Evolutionary conservation across 2,797 vertebrate genomes (phyloP), one percentile per base, ranked within the genome.

Genomic region (Sebastes wilsoni): DNA sequence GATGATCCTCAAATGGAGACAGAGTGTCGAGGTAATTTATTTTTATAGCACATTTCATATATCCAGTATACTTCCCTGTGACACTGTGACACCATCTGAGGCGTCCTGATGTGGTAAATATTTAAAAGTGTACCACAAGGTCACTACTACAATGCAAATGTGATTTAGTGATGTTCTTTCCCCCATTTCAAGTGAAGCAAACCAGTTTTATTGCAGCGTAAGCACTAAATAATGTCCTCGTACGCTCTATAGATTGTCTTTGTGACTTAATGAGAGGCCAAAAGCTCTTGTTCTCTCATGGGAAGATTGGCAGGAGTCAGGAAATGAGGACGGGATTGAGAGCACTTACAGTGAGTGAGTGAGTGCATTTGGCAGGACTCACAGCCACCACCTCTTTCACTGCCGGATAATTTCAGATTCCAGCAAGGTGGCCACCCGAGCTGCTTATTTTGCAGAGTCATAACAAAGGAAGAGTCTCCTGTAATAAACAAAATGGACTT

Each of bases 221-320:
- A 66, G 82, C 68, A 20, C 23, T 79, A 77, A 73, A 81, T 75
- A 73, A 73, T 9, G 60, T 28, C 77, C 73, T 74, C 70, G 64
- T 64, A 7, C 16, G 42, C 42, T 46, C 14, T 30, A 38, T 66
- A 23, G 46, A 65, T 12, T 56, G 32, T 72, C 55, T 82, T 81
- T 86, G 78, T 38, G 80, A 56, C 72, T 89, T 66, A 4, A 56
- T 34, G 46, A 73, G 62, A 78, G 59, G 80, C 86, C 77, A 86
- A 66, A 75, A 83, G 8, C 77, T 75, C 46, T 72, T 75, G 77
- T 72, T 83, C 68, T 81, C 77, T 85, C 72, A 20, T 72, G 74
- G 82, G 80, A 58, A 87, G 82, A 87, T 80, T 86, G 87, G 72
- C 83, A 90, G 62, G 69, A 87, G 75, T 91, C 87, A 83, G 86